These are phyloP conservation scores for Drosophila pseudotalamancana DNA, from an alignment of 2,888 invertebrate genomes.

Conservation along the genomic window DNA sequence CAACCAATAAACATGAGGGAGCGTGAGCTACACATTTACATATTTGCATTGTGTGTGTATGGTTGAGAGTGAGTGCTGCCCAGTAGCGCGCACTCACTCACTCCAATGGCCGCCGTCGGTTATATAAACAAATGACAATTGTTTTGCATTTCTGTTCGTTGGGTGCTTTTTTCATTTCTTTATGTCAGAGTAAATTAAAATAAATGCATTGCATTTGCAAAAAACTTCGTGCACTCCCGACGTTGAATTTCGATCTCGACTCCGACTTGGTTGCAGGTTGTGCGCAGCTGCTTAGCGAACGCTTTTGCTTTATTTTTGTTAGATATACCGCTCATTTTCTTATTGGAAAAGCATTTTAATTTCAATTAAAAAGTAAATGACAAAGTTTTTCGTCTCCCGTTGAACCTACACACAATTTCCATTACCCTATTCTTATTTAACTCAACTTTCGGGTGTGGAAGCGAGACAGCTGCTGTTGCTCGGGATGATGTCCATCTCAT, in stretches of 20 bases:
- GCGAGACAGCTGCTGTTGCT: conserved; percentile 53
- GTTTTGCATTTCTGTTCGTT: conserved; percentile 75
- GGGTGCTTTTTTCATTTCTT: conserved; percentile 41
- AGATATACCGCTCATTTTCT: conserved; percentile 47
- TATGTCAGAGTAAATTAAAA: conserved; percentile 74
- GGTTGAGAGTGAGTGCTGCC: conserved; percentile 54
- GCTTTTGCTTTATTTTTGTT: conserved; percentile 45
- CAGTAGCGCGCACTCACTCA: conserved; percentile 61
- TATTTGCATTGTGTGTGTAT: conserved; percentile 64
- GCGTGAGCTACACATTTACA: conserved; percentile 64
- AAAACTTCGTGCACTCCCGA: conserved; percentile 56
- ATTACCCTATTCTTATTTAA: conserved; percentile 44
- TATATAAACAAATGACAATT: conserved; percentile 82
- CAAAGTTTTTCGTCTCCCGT: conserved; percentile 53
- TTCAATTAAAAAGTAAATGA: conserved; percentile 81
- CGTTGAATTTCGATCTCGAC: conserved; percentile 29
- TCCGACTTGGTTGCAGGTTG: conserved; percentile 35
- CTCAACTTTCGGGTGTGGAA: conserved; percentile 55
- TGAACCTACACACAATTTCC: conserved; percentile 15
- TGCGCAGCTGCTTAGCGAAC: conserved; percentile 66
- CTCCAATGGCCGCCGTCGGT: conserved; percentile 57
- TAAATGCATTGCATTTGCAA: conserved; percentile 72
- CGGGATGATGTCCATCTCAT: conserved; percentile 52
- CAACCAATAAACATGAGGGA: conserved; percentile 82
- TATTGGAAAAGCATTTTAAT: conserved; percentile 79